A percentile compares a stretch with the other conserved stretches of the same genome.
Conservation (phyloP, 2,888 invertebrate genomes). For the Heliconius ethilla region DNA sequence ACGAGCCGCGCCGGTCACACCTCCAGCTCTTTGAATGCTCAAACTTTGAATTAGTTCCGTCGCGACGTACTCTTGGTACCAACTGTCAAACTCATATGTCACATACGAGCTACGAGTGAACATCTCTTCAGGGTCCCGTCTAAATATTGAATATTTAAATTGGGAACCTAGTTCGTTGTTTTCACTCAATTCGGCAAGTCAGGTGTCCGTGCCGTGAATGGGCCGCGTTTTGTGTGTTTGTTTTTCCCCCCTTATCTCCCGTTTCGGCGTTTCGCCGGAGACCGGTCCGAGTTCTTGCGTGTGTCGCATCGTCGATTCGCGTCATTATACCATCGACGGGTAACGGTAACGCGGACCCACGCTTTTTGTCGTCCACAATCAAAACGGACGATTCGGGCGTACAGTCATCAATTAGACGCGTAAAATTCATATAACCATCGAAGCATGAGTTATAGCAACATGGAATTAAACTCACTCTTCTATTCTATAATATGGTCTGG, state of each 20-base stretch:
- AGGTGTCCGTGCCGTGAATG: slow-evolving; percentile 68
- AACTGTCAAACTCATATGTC: slow-evolving; percentile 30
- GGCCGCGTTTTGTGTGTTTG: slow-evolving; percentile 64
- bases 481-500: slow-evolving; percentile 70
- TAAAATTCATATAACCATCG: slow-evolving; percentile 65
- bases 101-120: not conserved
- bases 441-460: slow-evolving; percentile 55
- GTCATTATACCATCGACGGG: slow-evolving; percentile 60
- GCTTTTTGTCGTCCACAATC: slow-evolving; percentile 70
- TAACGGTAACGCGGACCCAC: slow-evolving; percentile 68
- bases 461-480: slow-evolving; percentile 66
- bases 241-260: slow-evolving; percentile 68
- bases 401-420: slow-evolving; percentile 69
- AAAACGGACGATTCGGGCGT: slow-evolving; percentile 67
- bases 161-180: slow-evolving; percentile 17
- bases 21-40: slow-evolving; percentile 37
- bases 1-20: slow-evolving; percentile 43
- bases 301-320: slow-evolving; percentile 69
- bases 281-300: slow-evolving; percentile 70
- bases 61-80: not conserved
- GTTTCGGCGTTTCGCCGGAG: slow-evolving; percentile 64
- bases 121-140: slow-evolving; percentile 5
- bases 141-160: slow-evolving; percentile 30
- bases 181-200: slow-evolving; percentile 40
- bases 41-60: slow-evolving; percentile 24